Evolutionary conservation across 1,140 invertebrate species (phyloP).

Genomic region (Calliopsis andreniformis): DNA sequence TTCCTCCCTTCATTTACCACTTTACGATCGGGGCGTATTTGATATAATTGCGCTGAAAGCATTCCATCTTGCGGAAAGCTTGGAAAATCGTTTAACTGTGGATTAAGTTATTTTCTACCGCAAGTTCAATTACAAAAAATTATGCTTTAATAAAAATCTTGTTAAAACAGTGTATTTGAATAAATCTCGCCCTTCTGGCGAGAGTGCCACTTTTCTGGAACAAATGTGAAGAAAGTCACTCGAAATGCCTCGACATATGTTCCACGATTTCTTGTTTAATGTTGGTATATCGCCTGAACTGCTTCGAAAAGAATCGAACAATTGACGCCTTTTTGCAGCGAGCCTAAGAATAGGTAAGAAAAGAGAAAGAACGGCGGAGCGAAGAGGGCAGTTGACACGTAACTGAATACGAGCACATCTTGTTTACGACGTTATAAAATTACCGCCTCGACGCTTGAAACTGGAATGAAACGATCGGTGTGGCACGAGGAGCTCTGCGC

Average conservation of each 20-base stretch:
- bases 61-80: neutral
- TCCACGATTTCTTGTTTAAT: too few species aligned
- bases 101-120: conserved; percentile 34
- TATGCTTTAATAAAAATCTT: too few species aligned
- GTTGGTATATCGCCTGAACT: too few species aligned
- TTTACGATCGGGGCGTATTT: conserved; percentile 18
- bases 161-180: too few species aligned
- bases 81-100: conserved; percentile 14
- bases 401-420: conserved; percentile 76
- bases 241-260: too few species aligned
- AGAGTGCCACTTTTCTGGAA: too few species aligned
- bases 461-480: conserved; percentile 74
- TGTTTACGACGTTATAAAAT: conserved; percentile 79
- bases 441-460: conserved; percentile 78
- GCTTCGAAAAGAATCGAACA: too few species aligned
- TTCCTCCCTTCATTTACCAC: conserved; percentile 22
- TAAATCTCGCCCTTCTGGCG: too few species aligned
- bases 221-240: too few species aligned
- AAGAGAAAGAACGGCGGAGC: neutral
- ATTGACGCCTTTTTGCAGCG: neutral
- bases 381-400: conserved; percentile 69
- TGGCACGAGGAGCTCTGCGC: conserved; percentile 5
- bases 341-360: neutral
- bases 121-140: too few species aligned
- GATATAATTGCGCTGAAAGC: conserved; percentile 3